phyloP scores from a whole-genome alignment of 2,797 vertebrate species.

The Liasis olivaceus region DNA sequence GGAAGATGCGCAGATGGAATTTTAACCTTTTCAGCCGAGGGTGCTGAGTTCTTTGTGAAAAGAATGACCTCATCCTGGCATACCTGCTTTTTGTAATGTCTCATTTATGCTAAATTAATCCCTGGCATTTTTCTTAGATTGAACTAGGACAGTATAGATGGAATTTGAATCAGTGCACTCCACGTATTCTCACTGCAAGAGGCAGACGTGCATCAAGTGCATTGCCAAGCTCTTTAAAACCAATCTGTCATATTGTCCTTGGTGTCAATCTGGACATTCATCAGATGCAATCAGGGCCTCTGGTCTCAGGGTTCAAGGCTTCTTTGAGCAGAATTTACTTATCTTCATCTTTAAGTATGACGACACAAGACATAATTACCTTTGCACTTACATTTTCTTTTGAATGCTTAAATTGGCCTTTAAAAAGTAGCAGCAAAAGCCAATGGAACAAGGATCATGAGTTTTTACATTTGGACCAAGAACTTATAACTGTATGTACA shows the following conservation, averaged over 20 bases:
- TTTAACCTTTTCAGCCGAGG: background rate
- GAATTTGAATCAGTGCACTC: background rate
- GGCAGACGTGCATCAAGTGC: background rate
- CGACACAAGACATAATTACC: background rate
- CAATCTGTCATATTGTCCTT: background rate
- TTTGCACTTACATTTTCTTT: background rate
- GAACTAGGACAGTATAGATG: background rate
- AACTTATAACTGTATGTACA: background rate
- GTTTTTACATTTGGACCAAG: background rate
- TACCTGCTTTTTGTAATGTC: background rate
- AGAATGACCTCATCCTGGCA: background rate
- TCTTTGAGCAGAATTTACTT: background rate
- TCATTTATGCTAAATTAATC: background rate
- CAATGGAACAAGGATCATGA: background rate
- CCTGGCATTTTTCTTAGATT: background rate
- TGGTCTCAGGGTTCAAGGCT: background rate
- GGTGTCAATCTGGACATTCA: background rate
- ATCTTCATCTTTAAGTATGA: background rate
- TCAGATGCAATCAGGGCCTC: background rate
- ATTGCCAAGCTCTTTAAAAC: background rate
- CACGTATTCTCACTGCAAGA: background rate
- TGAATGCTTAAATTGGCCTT: background rate
- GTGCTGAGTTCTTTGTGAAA: background rate
- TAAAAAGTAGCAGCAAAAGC: background rate
- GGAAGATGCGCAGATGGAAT: background rate